Base-by-base conservation (phyloP, 2,113 vertebrate species). In the Saguinus midas region DNA sequence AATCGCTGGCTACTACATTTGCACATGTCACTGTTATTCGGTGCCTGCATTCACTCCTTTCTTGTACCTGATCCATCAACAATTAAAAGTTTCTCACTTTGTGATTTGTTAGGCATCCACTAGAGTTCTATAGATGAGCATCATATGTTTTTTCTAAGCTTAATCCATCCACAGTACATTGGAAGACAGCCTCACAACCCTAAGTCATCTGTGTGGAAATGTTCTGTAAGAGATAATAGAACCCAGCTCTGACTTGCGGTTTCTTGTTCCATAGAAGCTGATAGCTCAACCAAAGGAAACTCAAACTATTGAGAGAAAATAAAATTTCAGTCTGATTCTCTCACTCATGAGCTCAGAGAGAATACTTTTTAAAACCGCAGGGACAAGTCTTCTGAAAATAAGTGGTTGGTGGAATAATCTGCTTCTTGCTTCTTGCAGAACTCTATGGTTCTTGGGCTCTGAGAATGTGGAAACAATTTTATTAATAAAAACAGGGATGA, bases 381-480 rank as follows among this genome's bases (percentile, higher is more conserved):
- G 70, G 94, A 87, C 45, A 88, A 64, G 82, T 92, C 85, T 95
- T 94, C 27, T 27, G 92, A 97, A 95, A 90, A 50, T 82, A 85
- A 94, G 95, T 58, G 76, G 94, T 82, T 91, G 92, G 85, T 85
- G n/a, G 86, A 95, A 97, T 83, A 95, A 89, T 94, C 83, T 90
- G 35, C 87, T 52, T 97, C 48, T 37, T 92, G 64, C 68, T 55
- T 91, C 85, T 96, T 94, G 81, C 8, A 79, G 96, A 94, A 92
- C 86, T 96, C 88, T 91, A 57, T 58, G 96, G 92, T 90, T 95
- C 86, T 73, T 92, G 92, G 97, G 68, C 58, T 88, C 80, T 64
- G 88, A 97, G 96, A 95, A 96, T 92, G 94, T 97, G 96, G 94
- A 97, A 89, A 88, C 90, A 97, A 96, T 97, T 93, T 96, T 96